phyloP scores from a whole-genome alignment of 2,888 invertebrate species.

The Caenorhabditis becei region DNA sequence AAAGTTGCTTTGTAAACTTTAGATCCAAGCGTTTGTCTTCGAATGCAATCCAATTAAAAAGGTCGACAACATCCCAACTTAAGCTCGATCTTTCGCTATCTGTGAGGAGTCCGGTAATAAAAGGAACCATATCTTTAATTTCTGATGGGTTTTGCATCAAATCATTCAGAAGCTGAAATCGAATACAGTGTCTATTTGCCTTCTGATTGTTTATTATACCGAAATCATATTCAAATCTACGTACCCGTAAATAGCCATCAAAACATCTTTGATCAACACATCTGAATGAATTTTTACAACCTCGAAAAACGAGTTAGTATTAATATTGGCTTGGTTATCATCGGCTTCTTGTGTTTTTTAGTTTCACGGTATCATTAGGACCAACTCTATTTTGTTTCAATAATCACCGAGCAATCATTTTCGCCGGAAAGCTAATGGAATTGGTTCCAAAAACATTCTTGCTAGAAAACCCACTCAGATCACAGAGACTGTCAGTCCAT shows the following conservation, averaged over 20 bases:
- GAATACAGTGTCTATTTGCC: too few relatives aligned
- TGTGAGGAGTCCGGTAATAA: conserved; percentile 59
- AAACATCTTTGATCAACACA: conserved; percentile 58
- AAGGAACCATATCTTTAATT: conserved; percentile 71
- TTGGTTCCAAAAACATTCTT: too few relatives aligned
- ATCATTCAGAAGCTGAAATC: conserved; percentile 66
- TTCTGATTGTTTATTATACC: conserved; percentile 13
- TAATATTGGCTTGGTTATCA: too few relatives aligned
- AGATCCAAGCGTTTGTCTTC: conserved; percentile 67
- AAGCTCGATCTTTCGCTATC: conserved; percentile 42
- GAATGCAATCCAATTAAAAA: conserved; percentile 71
- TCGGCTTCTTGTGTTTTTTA: too few relatives aligned
- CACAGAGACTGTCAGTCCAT: conserved; percentile 64
- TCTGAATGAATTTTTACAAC: too few relatives aligned
- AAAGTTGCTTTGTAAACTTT: too few relatives aligned
- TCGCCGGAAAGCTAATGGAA: too few relatives aligned
- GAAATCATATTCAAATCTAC: conserved; percentile 61
- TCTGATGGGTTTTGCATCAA: conserved; percentile 65
- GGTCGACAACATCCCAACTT: conserved; percentile 69
- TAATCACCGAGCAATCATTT: too few relatives aligned
- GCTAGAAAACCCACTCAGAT: conserved; percentile 58
- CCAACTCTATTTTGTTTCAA: too few relatives aligned
- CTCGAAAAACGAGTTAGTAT: too few relatives aligned
- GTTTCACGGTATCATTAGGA: too few relatives aligned
- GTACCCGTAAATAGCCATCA: conserved; percentile 63